phyloP scores from a whole-genome alignment of 2,113 vertebrate species.

The Lycaon pictus region DNA sequence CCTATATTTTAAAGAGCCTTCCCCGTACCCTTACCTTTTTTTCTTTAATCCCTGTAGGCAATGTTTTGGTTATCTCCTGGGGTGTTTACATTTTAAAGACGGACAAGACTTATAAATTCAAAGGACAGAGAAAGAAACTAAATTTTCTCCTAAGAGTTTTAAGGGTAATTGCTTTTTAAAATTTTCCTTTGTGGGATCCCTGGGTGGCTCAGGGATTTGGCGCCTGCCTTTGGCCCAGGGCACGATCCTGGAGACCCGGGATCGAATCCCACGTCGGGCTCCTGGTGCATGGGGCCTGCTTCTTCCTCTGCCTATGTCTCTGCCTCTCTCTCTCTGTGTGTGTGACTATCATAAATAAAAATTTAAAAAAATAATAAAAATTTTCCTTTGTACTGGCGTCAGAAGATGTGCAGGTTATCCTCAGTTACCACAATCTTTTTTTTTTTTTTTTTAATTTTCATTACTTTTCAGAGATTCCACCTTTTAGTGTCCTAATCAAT shows the following conservation, averaged over 20 bases:
- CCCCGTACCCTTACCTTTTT: background rate
- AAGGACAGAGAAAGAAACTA: background rate
- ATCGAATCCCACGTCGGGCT: no score
- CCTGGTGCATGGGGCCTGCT: no score
- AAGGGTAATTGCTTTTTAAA: background rate
- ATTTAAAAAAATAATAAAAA: background rate
- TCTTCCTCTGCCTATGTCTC: no score
- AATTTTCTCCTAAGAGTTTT: background rate
- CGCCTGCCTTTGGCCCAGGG: no score
- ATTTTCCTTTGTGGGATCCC: background rate
- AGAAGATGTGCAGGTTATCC: background rate
- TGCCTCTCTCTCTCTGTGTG: no score
- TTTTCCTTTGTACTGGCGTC: background rate
- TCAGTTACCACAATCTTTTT: background rate
- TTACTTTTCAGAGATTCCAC: background rate
- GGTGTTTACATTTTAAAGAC: background rate
- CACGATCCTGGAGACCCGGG: no score
- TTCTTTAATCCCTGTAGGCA: background rate
- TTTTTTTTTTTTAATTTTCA: background rate
- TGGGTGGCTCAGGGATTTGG: no score
- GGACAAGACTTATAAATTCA: background rate
- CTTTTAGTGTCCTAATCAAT: background rate
- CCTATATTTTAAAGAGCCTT: background rate
- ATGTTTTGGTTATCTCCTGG: background rate
- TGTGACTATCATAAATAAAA: no score